A percentile compares a stretch with the other conserved stretches of the same genome.
These are phyloP conservation scores for Rhopalosiphum padi DNA, from an alignment of 1,140 invertebrate species.

Conservation along the genomic window DNA sequence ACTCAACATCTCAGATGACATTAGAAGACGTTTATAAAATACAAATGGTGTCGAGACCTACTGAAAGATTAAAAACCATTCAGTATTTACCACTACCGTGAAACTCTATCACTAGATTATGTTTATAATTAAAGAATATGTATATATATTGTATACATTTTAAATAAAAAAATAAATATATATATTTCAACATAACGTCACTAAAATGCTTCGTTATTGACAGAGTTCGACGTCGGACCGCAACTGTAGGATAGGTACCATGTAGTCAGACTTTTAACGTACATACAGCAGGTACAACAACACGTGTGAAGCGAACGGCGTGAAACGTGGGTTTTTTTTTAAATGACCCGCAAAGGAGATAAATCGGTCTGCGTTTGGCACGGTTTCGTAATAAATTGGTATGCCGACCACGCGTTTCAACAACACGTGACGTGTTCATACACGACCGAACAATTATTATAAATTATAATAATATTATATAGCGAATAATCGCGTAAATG, in stretches of 20 bases:
- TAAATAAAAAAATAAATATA: no score
- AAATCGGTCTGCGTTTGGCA: background rate
- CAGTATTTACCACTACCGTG: no score
- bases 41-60: no score
- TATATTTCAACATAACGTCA: no score
- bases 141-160: no score
- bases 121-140: no score
- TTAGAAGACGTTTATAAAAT: no score
- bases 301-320: background rate
- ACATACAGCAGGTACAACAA: background rate
- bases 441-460: background rate
- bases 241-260: background rate
- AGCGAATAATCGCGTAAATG: background rate
- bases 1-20: no score
- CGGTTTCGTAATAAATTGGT: background rate
- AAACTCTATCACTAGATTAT: no score
- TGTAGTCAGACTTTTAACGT: background rate
- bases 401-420: background rate
- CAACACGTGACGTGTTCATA: background rate
- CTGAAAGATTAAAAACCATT: no score
- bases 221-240: background rate
- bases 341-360: background rate
- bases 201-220: background rate
- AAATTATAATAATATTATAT: background rate
- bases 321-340: background rate